Percentiles rank a stretch among this genome's conserved stretches.
phyloP scores from a whole-genome alignment of 2,113 vertebrate species.

The Phainopepla nitens region DNA sequence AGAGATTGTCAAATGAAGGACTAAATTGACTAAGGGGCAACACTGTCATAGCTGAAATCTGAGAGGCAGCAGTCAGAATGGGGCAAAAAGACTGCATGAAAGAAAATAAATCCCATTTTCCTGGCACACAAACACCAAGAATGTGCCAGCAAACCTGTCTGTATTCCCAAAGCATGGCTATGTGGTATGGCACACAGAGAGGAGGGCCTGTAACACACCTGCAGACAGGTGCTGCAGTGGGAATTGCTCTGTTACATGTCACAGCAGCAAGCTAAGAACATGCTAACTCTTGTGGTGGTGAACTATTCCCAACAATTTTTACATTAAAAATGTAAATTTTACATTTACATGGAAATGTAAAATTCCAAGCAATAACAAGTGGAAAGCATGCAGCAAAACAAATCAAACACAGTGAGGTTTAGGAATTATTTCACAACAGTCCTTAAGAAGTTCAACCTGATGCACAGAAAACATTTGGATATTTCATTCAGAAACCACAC shows the following conservation, averaged over 20 bases:
- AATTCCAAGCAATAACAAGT: not conserved
- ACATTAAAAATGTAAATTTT: too few relatives aligned
- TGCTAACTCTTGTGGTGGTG: constrained; percentile 7
- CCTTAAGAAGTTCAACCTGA: constrained; percentile 52
- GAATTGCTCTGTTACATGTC: not conserved
- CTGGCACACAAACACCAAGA: not conserved
- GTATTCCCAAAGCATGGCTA: not conserved
- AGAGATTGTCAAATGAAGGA: not conserved
- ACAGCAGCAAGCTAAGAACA: constrained; percentile 22
- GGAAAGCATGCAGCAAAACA: constrained; percentile 52
- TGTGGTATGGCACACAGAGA: not conserved
- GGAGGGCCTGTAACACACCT: not conserved
- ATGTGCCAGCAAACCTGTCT: not conserved
- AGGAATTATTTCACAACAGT: constrained; percentile 52
- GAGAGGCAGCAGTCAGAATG: not conserved
- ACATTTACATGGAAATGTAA: not conserved
- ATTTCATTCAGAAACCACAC: not conserved
- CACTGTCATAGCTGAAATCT: not conserved
- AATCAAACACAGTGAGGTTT: constrained; percentile 15
- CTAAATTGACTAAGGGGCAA: not conserved
- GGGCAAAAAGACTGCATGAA: not conserved
- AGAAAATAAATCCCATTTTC: not conserved
- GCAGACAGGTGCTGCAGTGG: constrained; percentile 4
- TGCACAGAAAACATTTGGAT: not conserved
- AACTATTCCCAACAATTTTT: not conserved